Conservation (phyloP, 2,113 vertebrate genomes). For the Perca schrenkii region DNA sequence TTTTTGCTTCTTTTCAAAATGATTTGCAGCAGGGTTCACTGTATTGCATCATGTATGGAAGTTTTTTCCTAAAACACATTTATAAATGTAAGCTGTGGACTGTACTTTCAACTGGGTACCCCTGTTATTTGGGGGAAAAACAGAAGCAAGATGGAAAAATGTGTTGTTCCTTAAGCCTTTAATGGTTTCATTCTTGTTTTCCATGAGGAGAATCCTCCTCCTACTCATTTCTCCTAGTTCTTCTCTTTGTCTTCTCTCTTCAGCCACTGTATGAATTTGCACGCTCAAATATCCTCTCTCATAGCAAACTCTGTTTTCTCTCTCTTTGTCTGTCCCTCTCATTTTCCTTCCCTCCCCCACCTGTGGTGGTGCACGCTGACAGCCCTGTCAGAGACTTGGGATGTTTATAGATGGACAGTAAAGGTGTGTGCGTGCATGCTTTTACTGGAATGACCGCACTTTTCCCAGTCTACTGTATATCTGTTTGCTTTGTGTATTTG, state of each 20-base stretch:
- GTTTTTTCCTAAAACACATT: not conserved
- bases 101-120: not conserved
- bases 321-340: conserved; percentile 28
- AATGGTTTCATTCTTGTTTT: conserved; percentile 31
- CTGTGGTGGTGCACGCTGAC: conserved; percentile 57
- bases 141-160: conserved; percentile 21
- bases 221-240: conserved; percentile 36
- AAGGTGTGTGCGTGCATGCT: not conserved
- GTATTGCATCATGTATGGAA: conserved; percentile 49
- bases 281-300: conserved; percentile 37
- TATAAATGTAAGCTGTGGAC: not conserved
- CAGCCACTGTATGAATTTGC: conserved; percentile 35
- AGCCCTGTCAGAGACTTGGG: conserved; percentile 57
- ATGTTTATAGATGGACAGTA: conserved; percentile 62
- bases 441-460: conserved; percentile 50
- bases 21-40: conserved; percentile 16
- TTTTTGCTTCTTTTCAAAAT: conserved; percentile 6
- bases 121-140: not conserved
- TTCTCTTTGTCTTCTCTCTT: conserved; percentile 24
- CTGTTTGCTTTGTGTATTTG: conserved; percentile 48
- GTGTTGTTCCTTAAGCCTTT: conserved; percentile 2
- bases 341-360: conserved; percentile 56
- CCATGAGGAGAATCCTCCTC: conserved; percentile 52
- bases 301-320: conserved; percentile 27
- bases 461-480: conserved; percentile 43